These are phyloP conservation scores for Drosophila pseudoobscura DNA, from an alignment of 1,140 invertebrate species.

Conservation along the genomic window DNA sequence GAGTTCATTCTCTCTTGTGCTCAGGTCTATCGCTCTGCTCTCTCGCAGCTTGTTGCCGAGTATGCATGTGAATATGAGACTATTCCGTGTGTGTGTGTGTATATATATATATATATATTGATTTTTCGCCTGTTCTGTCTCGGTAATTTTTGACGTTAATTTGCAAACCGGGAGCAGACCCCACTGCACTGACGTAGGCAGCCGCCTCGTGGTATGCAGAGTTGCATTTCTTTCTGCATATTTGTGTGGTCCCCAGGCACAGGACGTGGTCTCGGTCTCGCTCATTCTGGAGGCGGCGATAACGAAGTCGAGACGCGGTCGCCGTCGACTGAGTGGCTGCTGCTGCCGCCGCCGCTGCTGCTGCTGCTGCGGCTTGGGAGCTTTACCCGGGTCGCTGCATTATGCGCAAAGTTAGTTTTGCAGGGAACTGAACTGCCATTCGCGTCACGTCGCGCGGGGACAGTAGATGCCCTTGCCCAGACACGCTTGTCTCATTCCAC, in stretches of 20 bases:
- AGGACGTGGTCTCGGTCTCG: slow-evolving; percentile 20
- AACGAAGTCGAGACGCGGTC: slow-evolving; percentile 1
- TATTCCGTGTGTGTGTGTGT: slow-evolving; percentile 6
- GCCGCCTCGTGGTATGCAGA: slow-evolving; percentile 9
- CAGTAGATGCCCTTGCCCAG: slow-evolving; percentile 12
- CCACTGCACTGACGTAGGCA: slow-evolving; percentile 9
- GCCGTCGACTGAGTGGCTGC: slow-evolving; percentile 19
- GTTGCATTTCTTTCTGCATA: slow-evolving; percentile 48
- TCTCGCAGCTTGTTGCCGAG: slow-evolving; percentile 1
- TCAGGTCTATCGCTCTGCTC: slow-evolving; percentile 23
- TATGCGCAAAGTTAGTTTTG: slow-evolving; percentile 81
- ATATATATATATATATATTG: slow-evolving; percentile 45
- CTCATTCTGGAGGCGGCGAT: slow-evolving; percentile 22
- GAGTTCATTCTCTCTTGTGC: slow-evolving; percentile 11
- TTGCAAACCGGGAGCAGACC: not conserved
- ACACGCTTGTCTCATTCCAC: slow-evolving; percentile 14
- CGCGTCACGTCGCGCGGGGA: slow-evolving; percentile 53
- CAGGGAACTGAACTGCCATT: slow-evolving; percentile 71
- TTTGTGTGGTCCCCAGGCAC: slow-evolving; percentile 14
- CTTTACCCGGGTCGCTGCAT: slow-evolving; percentile 81
- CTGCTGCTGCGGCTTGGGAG: slow-evolving; percentile 34
- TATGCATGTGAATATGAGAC: slow-evolving; percentile 62
- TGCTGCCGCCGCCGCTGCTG: slow-evolving; percentile 26
- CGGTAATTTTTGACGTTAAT: slow-evolving; percentile 33
- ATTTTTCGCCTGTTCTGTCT: slow-evolving; percentile 59